Evolutionary conservation across 2,888 invertebrate species (phyloP), one percentile per base, ranked within the genome.

Genomic region (Himalopsyche tibetana): DNA sequence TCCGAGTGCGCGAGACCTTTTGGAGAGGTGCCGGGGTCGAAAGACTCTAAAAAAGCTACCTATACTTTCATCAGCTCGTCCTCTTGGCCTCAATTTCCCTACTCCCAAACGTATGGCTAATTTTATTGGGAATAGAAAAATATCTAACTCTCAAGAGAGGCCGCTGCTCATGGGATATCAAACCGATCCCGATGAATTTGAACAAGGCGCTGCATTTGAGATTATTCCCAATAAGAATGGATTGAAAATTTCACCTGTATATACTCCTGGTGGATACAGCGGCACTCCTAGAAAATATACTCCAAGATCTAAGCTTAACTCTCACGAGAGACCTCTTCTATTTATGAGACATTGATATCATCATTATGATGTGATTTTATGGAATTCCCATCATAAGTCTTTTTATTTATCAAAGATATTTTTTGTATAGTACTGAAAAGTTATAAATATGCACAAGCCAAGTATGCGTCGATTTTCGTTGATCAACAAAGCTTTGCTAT

Each of bases 201-300:
- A 89, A 88, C 89, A 88, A 40, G 92, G 92, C 89, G 91, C 92
- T 5, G 91, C 92, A 84, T 92, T 92, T 83, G 92, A 92, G 89
- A 93, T 94, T 81, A 92, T 94, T 82, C 93, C 94, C 63, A 92
- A 93, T 89, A 93, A 93, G 90, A 93, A 93, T 87, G 94, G 94
- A 69, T 90, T 94, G 11, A 93, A 93, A 89, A 93, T 94, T 87
- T 93, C 94, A 83, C 94, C 94, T 5, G 89, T 92, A 83, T 89
- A 89, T 91, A 92, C 82, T 91, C 92, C 89, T 91, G 63, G 63
- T 19, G 63, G 19, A 28, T 92, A 92, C 86, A 91, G 91, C 88
- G 91, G 91, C 89, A 91, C 90, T 87, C 88, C 90, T 82, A 90
- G 90, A 85, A 90, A 90, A 88, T 87, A 88, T 74, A 69, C 89